Base-by-base conservation (phyloP, 2,113 vertebrate species). In the Leuciscus idus region DNA sequence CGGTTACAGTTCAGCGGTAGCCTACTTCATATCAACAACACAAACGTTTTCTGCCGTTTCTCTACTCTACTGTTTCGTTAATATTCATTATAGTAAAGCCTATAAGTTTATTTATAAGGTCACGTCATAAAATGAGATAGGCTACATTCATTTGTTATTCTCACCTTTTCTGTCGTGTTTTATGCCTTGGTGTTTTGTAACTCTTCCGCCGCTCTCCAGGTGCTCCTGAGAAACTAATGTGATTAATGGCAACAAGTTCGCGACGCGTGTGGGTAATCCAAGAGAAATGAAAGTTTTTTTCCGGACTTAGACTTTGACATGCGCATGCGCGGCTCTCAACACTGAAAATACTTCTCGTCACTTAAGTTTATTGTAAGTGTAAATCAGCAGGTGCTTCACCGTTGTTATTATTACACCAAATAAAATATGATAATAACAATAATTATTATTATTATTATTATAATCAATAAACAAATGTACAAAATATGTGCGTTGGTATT, bases 281-380 rank as follows among this genome's bases (percentile, higher is more conserved):
- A 43, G 43, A 8, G 43, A 28, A 48, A 28, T 59, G 0, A 17
- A 62, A 0, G 2, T 33, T 79, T 81, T 43, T 80, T 57, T 6
- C 6, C 19, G 19, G 2, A 7, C 76, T 55, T 30, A 23, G 33
- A 26, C 11, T 6, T 13, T 6, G 7, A 28, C 50, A 3, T 21
- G 80, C 80, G 80, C 80, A 52, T 82, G 80, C 80, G 80, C 80
- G 2, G 17, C 1, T 64, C 39, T 62, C 52, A 21, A 19, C 1
- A 2, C 15, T 6, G 12, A 2, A n/a, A n/a, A 12, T n/a, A 26
- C 30, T 77, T 12, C 28, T 11, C 30, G 7, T 8, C 21, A 21
- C 2, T 6, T 21, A 57, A 6, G 55, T 59, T 36, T 79, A n/a
- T 79, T 57, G 17, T 36, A 57, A 57, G 26, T 30, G 21, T 57